A percentile compares a stretch with the other conserved stretches of the same genome.
Conservation (phyloP, 2,888 invertebrate genomes). For the Campoletis raptor region DNA sequence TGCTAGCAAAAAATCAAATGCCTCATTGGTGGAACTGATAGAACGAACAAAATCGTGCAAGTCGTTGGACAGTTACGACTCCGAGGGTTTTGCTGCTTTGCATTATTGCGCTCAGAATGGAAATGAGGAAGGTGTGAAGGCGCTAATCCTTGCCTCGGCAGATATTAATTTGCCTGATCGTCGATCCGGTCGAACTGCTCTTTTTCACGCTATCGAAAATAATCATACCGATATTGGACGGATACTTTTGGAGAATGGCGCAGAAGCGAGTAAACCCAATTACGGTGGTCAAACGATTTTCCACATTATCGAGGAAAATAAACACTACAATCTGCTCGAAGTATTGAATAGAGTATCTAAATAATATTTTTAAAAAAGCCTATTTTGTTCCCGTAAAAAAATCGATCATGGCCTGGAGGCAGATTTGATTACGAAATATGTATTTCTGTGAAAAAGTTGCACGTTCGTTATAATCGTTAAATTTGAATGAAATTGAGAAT, state of each 20-base stretch:
- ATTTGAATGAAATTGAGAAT: background rate
- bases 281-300: slow-evolving; percentile 79
- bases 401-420: background rate
- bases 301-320: slow-evolving; percentile 74
- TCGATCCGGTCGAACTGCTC: slow-evolving; percentile 80
- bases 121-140: slow-evolving; percentile 73
- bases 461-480: background rate
- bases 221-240: slow-evolving; percentile 70
- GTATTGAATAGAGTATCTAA: slow-evolving; percentile 59
- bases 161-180: slow-evolving; percentile 78
- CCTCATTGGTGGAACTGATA: slow-evolving; percentile 73
- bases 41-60: slow-evolving; percentile 59
- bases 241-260: slow-evolving; percentile 74
- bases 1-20: slow-evolving; percentile 76
- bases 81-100: slow-evolving; percentile 79
- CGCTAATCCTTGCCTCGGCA: slow-evolving; percentile 74
- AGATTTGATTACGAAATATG: slow-evolving; percentile 2
- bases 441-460: background rate
- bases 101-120: slow-evolving; percentile 79
- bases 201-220: slow-evolving; percentile 81
- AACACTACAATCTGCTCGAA: slow-evolving; percentile 72
- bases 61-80: slow-evolving; percentile 74
- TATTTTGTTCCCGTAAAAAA: background rate
- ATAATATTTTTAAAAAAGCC: slow-evolving; percentile 31
- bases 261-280: slow-evolving; percentile 75